A percentile compares a stretch with the other conserved stretches of the same genome.
phyloP scores from a whole-genome alignment of 2,113 vertebrate species.

The Labeo catla region DNA sequence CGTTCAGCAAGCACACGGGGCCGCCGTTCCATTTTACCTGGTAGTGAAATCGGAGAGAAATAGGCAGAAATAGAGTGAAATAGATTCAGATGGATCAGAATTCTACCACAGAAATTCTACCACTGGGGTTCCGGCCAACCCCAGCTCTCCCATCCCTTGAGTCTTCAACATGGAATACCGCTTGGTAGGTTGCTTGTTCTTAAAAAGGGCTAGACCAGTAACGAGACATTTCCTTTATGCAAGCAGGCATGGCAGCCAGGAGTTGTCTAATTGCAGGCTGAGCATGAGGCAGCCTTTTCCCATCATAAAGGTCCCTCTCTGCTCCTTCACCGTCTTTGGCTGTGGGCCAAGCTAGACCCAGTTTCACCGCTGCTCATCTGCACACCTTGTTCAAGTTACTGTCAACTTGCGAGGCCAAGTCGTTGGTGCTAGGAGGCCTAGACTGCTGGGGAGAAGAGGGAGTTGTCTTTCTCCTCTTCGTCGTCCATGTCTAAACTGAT shows the following conservation, averaged over 20 bases:
- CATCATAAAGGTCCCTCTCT: no score
- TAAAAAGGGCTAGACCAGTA: neutral
- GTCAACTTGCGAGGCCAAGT: no score
- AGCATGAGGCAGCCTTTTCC: no score
- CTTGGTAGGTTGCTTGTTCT: neutral
- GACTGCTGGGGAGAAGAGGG: no score
- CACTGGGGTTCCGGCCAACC: neutral
- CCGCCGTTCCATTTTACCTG: neutral
- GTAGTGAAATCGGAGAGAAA: neutral
- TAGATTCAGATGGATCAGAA: no score
- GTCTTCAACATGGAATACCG: neutral
- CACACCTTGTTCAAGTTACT: no score
- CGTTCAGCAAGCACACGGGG: neutral
- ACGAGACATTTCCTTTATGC: neutral
- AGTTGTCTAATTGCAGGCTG: no score
- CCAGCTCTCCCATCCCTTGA: neutral
- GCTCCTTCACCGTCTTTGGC: no score
- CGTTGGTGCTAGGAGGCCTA: no score
- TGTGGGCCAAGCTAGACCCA: no score
- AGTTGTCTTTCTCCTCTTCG: neutral
- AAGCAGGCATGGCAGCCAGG: neutral
- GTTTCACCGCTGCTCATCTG: no score
- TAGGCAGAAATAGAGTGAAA: neutral
- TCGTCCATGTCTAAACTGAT: neutral
- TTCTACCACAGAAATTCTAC: no score